Conservation (phyloP, 2,888 invertebrate genomes). For the Cepaea hortensis region DNA sequence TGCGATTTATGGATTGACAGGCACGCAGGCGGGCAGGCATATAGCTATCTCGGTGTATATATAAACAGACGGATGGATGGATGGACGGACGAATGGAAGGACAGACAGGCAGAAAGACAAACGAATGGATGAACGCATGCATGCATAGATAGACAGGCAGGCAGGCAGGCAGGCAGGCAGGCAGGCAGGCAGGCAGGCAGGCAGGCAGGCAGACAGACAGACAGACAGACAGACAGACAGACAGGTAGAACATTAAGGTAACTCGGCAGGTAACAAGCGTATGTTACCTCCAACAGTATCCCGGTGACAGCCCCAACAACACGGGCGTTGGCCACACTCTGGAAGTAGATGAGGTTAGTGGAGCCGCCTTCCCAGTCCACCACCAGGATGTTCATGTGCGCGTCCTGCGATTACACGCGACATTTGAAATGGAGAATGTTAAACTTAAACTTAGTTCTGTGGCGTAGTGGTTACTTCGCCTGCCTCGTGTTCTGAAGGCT, state of each 20-base stretch:
- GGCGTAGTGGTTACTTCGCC: too few relatives aligned
- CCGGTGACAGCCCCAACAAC: slow-evolving; percentile 73
- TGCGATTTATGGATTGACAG: too few relatives aligned
- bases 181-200: slow-evolving; percentile 10
- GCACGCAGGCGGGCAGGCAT: too few relatives aligned
- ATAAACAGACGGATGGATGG: too few relatives aligned
- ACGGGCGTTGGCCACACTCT: slow-evolving; percentile 75
- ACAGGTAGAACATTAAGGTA: not conserved
- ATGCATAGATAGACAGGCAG: too few relatives aligned
- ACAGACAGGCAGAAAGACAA: too few relatives aligned
- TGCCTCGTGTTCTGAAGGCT: too few relatives aligned
- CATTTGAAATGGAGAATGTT: too few relatives aligned
- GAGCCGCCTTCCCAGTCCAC: slow-evolving; percentile 69
- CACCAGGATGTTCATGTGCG: slow-evolving; percentile 61
- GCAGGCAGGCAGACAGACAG: slow-evolving; percentile 23
- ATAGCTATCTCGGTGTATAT: too few relatives aligned
- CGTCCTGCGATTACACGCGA: not conserved
- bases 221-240: slow-evolving; percentile 38
- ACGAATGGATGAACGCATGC: too few relatives aligned
- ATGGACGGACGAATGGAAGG: too few relatives aligned
- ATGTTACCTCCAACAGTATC: slow-evolving; percentile 57
- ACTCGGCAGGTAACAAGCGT: not conserved
- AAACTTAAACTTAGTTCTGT: too few relatives aligned
- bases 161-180: not conserved
- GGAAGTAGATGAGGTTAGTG: slow-evolving; percentile 69